Base-by-base conservation (phyloP, 2,888 invertebrate species). In the Hyalella azteca region DNA sequence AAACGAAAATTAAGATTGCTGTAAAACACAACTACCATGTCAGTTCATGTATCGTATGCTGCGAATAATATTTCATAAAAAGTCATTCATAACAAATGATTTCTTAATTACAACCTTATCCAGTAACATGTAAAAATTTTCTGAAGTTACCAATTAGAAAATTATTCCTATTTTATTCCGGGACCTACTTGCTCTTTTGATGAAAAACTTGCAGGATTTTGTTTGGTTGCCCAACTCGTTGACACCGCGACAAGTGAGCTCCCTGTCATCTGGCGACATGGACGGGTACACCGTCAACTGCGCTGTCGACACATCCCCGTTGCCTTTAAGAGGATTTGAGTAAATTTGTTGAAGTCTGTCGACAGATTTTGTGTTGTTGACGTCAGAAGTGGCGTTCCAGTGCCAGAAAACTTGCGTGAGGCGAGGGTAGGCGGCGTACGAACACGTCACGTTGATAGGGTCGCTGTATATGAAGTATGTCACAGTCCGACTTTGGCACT, bases 391-490 rank as follows among this genome's bases (percentile, higher is more conserved):
- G 45, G 75, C 80, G 45, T 83, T 83, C 84, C 84, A 84, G 54
- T 79, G 82, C 82, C 82, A 82, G 26, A 73, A 77, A 39, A 82
- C 81, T 19, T 77, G 49, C 1, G 50, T 59, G 40, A 82, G 81
- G 26, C 78, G 75, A 1, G 84, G 84, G 73, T 79, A 79, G n/a
- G 84, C 79, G 15, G 84, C 60, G 49, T 82, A 81, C 26, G 79
- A 49, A 73, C 84, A 84, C 3, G 82, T 84, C 40, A 84, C 82
- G 81, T 84, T 84, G 79, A 84, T 84, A 26, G 84, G 81, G 41
- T 84, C 79, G 77, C 82, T 81, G 81, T 84, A 84, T 76, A 84
- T 84, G 79, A 82, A 84, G 59, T 81, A 84, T 11, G 84, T 84
- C n/a, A 81, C 81, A 11, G 82, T 81, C 19, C 81, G 78, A 11